Evolutionary conservation across 2,113 vertebrate species (phyloP), one percentile per base, ranked within the genome.

Genomic region (Calidris pygmaea): DNA sequence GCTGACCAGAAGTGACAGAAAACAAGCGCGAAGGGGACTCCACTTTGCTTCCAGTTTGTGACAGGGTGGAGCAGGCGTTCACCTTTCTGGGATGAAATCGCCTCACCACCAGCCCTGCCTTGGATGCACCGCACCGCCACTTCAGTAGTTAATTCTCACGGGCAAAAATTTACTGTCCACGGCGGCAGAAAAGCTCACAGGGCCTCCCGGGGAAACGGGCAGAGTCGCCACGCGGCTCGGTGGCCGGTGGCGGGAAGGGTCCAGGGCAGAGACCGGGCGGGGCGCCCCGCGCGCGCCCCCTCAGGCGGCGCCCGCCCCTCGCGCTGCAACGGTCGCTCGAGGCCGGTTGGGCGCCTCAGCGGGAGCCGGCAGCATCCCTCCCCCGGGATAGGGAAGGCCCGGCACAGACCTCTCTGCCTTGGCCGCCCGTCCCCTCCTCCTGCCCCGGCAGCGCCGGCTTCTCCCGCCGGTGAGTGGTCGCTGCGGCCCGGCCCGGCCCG

Each of bases 141-240:
- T 7, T 35, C 7, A 41, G 8, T 13, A 34, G 29, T 24, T n/a
- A 5, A 21, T 50, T 55, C 23, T 47, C 9, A 27, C 18, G 29
- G 43, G 78, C 32, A 30, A 41, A 29, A 29, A 11, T 0, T 17
- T 17, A 11, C 24, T 9, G n/a, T 2, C 19, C 35, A 0, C 3
- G 13, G 45, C 39, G 18, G 13, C 35, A 15, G 55, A 5, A 9
- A 41, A 29, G 43, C 17, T 23, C 27, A 1, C 1, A 29, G 19
- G 30, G 27, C 9, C 16, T 56, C 27, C 37, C 9, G 35, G 26
- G n/a, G 76, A 13, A 17, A 6, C 2, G 6, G 26, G 10, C 0
- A 18, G 12, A 17, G 62, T 4, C 48, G 11, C 70, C 6, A 20
- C 34, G 8, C 1, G 39, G 4, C 4, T 50, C 23, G 34, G 21